phyloP scores from a whole-genome alignment of 2,888 invertebrate species.

The Noctua janthe region DNA sequence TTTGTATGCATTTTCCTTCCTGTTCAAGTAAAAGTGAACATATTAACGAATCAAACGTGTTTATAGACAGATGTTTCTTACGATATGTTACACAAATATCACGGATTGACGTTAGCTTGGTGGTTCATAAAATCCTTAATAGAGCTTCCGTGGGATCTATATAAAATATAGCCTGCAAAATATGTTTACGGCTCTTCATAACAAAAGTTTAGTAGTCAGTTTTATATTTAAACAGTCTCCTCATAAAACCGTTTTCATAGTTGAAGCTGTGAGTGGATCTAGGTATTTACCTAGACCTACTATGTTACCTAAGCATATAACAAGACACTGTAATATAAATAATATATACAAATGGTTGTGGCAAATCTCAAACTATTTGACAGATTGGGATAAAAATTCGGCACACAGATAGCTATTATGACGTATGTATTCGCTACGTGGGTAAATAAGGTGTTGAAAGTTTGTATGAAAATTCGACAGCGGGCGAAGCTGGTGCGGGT shows the following conservation, averaged over 20 bases:
- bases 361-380: background rate
- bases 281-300: no score
- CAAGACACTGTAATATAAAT: background rate
- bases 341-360: background rate
- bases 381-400: background rate
- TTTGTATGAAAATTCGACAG: background rate
- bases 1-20: constrained; percentile 11
- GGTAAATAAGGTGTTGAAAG: background rate
- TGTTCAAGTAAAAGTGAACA: background rate
- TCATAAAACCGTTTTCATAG: background rate
- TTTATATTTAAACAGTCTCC: background rate
- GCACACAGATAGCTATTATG: background rate
- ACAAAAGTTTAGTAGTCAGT: background rate
- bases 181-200: background rate
- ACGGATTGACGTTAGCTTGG: background rate
- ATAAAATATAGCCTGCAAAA: background rate
- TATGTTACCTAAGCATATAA: background rate
- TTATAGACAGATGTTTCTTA: background rate
- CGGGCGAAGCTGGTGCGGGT: background rate
- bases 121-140: background rate
- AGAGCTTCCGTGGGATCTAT: background rate
- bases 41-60: background rate
- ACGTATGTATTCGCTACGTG: background rate
- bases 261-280: background rate
- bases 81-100: background rate